Evolutionary conservation across 2,888 invertebrate genomes (phyloP).

Genomic region (Cepaea hortensis): DNA sequence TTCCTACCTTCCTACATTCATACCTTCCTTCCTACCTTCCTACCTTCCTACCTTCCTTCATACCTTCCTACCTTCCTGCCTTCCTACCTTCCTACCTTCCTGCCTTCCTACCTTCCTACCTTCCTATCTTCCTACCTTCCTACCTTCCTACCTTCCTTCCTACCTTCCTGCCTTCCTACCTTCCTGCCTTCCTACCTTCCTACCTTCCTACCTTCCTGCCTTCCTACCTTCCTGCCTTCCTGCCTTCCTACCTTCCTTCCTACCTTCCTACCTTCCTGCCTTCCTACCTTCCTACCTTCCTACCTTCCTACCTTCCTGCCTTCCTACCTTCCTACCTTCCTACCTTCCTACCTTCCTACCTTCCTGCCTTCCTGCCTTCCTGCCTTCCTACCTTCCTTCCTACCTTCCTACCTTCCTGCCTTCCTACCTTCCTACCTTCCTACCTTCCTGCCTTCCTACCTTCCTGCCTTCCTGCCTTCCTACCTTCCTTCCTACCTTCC

Average conservation of each 20-base stretch:
- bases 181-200: not conserved
- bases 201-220: not conserved
- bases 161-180: not conserved
- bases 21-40: not conserved
- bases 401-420: not conserved
- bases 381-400: not conserved
- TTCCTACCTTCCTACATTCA: not conserved
- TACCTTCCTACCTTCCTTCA: not conserved
- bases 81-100: constrained; percentile 22
- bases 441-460: not conserved
- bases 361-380: not conserved
- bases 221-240: not conserved
- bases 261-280: not conserved
- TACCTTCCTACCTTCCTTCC: not conserved
- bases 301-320: not conserved
- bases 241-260: not conserved
- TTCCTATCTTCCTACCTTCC: not conserved
- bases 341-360: not conserved
- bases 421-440: not conserved
- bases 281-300: not conserved
- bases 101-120: not conserved
- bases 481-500: not conserved
- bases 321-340: not conserved
- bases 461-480: not conserved
- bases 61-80: not conserved